Evolutionary conservation across 2,888 invertebrate genomes (phyloP).

Genomic region (Periphyllus acericola): DNA sequence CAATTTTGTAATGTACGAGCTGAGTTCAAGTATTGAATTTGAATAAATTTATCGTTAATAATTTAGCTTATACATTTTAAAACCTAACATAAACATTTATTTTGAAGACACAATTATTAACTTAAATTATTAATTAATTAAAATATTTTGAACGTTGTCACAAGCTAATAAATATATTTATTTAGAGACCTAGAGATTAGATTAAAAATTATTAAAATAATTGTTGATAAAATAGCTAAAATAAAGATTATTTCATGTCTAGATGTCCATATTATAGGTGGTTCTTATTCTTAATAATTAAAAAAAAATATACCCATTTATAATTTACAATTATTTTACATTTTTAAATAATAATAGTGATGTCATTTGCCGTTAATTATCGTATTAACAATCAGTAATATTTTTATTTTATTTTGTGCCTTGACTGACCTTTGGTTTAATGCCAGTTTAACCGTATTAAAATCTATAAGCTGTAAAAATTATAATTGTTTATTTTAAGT

Average conservation of each 20-base stretch:
- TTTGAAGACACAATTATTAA: not conserved
- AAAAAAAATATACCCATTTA: not conserved
- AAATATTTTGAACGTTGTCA: not conserved
- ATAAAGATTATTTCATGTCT: not conserved
- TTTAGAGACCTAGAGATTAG: too few relatives aligned
- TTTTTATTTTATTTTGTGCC: not conserved
- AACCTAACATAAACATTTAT: not conserved
- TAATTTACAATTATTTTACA: not conserved
- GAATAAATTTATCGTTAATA: not conserved
- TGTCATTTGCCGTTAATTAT: not conserved
- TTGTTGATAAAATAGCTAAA: too few relatives aligned
- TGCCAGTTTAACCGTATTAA: not conserved
- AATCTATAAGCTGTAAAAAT: not conserved
- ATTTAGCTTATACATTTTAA: not conserved
- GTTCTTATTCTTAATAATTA: not conserved
- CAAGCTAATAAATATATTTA: too few relatives aligned
- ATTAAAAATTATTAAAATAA: too few relatives aligned
- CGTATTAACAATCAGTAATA: not conserved
- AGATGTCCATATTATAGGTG: not conserved
- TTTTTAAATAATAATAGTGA: not conserved
- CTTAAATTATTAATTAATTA: too few relatives aligned
- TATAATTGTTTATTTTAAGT: constrained; percentile 49
- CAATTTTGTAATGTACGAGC: not conserved
- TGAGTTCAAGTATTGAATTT: not conserved
- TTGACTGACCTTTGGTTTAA: constrained; percentile 32